Evolutionary conservation across 2,888 invertebrate genomes (phyloP).

Genomic region (Myopa tessellatipennis): DNA sequence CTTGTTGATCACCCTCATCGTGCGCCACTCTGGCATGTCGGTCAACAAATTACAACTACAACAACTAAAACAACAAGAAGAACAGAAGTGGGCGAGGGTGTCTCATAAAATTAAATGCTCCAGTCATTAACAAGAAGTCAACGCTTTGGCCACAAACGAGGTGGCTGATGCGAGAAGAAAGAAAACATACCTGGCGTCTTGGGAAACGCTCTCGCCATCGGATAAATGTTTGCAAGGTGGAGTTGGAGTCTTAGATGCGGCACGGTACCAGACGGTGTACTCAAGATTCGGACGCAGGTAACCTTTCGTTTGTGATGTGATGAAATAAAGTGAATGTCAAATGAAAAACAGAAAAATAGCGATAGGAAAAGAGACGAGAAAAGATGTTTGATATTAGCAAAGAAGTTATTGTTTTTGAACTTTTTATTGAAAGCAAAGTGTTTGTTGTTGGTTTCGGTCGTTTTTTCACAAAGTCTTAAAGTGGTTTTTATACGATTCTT

Average conservation of each 20-base stretch:
- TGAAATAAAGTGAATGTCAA: no score
- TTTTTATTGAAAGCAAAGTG: no score
- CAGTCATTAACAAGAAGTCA: slow-evolving; percentile 54
- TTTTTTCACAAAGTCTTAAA: neutral
- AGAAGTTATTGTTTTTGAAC: no score
- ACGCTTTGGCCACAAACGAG: slow-evolving; percentile 40
- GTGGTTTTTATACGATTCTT: neutral
- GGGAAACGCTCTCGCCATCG: no score
- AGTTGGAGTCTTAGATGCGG: no score
- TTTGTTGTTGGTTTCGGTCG: no score
- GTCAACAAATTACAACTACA: slow-evolving; percentile 67
- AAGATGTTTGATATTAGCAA: no score
- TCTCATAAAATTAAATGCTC: slow-evolving; percentile 46
- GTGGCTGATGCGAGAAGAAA: no score
- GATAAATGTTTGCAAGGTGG: no score
- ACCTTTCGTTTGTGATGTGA: slow-evolving; percentile 67
- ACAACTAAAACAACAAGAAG: slow-evolving; percentile 26
- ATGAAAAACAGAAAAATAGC: no score
- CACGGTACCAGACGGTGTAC: slow-evolving; percentile 89
- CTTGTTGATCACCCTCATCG: slow-evolving; percentile 79
- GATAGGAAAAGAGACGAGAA: neutral
- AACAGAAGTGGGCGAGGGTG: slow-evolving; percentile 24
- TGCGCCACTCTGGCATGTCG: slow-evolving; percentile 84
- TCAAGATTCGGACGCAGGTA: slow-evolving; percentile 81
- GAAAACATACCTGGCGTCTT: no score